These are phyloP conservation scores for Ditylenchus weischeri DNA, from an alignment of 2,888 invertebrate genomes.

Conservation along the genomic window DNA sequence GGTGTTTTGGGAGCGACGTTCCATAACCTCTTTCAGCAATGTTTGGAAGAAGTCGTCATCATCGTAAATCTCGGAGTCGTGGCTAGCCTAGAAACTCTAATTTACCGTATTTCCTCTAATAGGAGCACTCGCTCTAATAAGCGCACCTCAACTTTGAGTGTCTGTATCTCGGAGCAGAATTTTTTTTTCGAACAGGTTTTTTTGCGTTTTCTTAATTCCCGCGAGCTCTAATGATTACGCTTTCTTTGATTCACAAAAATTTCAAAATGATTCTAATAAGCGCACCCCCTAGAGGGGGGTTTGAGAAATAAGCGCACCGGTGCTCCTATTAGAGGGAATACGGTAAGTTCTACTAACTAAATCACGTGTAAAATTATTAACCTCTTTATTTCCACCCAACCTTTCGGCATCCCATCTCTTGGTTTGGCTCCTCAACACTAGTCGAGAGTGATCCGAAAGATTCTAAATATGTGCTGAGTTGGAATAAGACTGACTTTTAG, in stretches of 20 bases:
- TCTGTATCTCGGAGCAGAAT: too few relatives aligned
- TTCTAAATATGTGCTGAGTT: slow-evolving; percentile 63
- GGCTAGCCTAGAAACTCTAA: neutral
- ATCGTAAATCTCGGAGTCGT: slow-evolving; percentile 72
- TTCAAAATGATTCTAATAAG: too few relatives aligned
- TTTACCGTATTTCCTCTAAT: too few relatives aligned
- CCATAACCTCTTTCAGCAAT: slow-evolving; percentile 82
- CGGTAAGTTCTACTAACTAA: neutral
- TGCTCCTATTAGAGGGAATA: too few relatives aligned
- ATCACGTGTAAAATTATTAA: neutral
- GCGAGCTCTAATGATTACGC: too few relatives aligned
- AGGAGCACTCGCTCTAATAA: too few relatives aligned
- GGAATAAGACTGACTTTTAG: slow-evolving; percentile 59
- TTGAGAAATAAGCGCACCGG: too few relatives aligned
- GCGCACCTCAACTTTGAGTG: too few relatives aligned
- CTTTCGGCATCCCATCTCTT: slow-evolving; percentile 74
- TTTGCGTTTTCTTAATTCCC: too few relatives aligned
- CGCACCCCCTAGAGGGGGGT: too few relatives aligned
- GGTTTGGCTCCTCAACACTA: slow-evolving; percentile 76
- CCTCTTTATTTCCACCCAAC: slow-evolving; percentile 60
- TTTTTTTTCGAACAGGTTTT: too few relatives aligned
- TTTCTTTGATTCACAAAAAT: too few relatives aligned
- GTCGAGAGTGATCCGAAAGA: slow-evolving; percentile 73
- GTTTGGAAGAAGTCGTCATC: slow-evolving; percentile 96
- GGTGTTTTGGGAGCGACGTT: slow-evolving; percentile 75